Evolutionary conservation across 2,113 vertebrate genomes (phyloP), one percentile per base, ranked within the genome.

Genomic region (Camarhynchus parvulus): DNA sequence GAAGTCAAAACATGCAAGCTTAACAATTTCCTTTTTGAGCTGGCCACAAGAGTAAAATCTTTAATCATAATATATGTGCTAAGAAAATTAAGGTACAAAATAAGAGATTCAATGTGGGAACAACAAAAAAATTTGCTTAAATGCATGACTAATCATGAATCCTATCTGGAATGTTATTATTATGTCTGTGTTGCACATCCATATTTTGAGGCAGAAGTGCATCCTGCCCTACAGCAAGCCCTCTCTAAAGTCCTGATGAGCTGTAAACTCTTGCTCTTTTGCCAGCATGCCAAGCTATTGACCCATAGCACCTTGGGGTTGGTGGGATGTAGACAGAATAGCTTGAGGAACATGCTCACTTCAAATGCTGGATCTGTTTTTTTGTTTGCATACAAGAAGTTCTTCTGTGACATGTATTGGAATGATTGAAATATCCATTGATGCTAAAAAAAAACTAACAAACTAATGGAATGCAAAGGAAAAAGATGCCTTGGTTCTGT

Each of bases 281-380:
- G 90, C 84, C 85, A 83, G 37, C 8, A 15, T 90, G 81, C 83
- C 89, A 94, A 80, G 55, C 84, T 95, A 64, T 19, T 89, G 94
- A 94, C 92, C 79, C 89, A 84, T 2, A 62, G 83, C 73, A 70
- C 86, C 83, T 89, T 79, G 69, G 8, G 6, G 42, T 46, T 75
- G 13, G 73, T 95, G 86, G 74, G 31, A 75, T 81, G 91, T 59
- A 64, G 61, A 92, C 70, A 95, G 72, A 87, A 88, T 13, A 89
- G 37, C 77, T 83, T 44, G 49, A 94, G 84, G 89, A 73, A 96
- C 64, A 85, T 20, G 68, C 76, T 77, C 33, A 78, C 70, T 82
- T 77, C 75, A 94, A 94, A 85, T 22, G 27, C 63, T 83, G 94
- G 62, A 42, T 56, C 25, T 63, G 78, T 89, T 87, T 73, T 86